Evolutionary conservation across 2,113 vertebrate species (phyloP).

Genomic region (cattle (Bos taurus)): ARS-UCD2.0 NC_037344.1:28553001-28553500

Average conservation of each 20-base stretch:
- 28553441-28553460: background rate
- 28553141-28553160: background rate
- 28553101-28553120: background rate
- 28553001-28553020: background rate
- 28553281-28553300: background rate
- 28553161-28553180: background rate
- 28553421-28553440: background rate
- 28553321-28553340: background rate
- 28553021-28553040: background rate
- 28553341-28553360: background rate
- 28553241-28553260: background rate
- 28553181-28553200: background rate
- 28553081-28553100: background rate
- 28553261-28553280: background rate
- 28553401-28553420: background rate
- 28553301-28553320: background rate
- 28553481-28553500: background rate
- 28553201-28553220: background rate
- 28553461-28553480: background rate
- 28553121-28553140: background rate
- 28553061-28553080: background rate
- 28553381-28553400: background rate
- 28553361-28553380: background rate
- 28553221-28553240: background rate
- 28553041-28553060: background rate